phyloP scores from a whole-genome alignment of 2,113 vertebrate species.

The Alethe diademata region DNA sequence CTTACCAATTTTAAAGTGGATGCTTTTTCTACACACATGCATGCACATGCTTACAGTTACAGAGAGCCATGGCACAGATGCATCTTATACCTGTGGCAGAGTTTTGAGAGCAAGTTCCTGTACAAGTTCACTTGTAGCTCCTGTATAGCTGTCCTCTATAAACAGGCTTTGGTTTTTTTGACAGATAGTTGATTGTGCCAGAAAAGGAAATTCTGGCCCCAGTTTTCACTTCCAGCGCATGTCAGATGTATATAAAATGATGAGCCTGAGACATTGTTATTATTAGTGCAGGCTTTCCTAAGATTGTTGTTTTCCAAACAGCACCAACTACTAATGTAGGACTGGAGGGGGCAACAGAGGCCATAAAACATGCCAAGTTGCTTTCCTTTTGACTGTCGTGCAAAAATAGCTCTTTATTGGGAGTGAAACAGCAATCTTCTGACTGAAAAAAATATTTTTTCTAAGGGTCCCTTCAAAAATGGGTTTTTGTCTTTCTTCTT shows the following conservation, averaged over 20 bases:
- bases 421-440: not conserved
- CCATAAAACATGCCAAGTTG: constrained; percentile 36
- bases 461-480: not conserved
- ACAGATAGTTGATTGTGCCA: not conserved
- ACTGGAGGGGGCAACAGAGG: constrained; percentile 68
- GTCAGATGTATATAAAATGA: not conserved
- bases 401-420: not conserved
- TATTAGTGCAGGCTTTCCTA: not conserved
- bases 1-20: not conserved
- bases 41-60: not conserved
- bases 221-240: not conserved
- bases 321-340: constrained; percentile 6
- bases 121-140: not conserved
- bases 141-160: not conserved
- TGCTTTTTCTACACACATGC: not conserved
- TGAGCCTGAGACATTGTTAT: not conserved
- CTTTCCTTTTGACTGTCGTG: not conserved
- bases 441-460: no score
- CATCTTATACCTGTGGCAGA: not conserved
- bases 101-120: not conserved
- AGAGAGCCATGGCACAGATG: not conserved
- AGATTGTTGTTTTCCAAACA: constrained; percentile 5
- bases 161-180: not conserved
- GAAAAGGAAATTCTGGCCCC: not conserved
- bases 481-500: not conserved